These are phyloP conservation scores for Carduelis carduelis DNA, from an alignment of 2,797 vertebrate species.

Conservation along the genomic window DNA sequence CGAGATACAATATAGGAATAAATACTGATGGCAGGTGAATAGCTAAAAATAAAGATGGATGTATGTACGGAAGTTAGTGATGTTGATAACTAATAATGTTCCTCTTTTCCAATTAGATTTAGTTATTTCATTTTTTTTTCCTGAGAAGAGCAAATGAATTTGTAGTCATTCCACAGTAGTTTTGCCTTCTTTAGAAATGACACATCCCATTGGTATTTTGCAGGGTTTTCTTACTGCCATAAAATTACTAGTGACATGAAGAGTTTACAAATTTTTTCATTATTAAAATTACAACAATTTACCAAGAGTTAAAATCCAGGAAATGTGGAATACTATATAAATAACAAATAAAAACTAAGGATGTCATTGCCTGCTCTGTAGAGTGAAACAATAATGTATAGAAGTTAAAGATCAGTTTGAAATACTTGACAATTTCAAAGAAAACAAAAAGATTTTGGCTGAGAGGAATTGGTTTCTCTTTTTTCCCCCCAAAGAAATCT, in stretches of 20 bases:
- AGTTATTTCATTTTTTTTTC: background rate
- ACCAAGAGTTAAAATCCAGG: background rate
- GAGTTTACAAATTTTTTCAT: background rate
- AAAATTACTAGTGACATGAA: background rate
- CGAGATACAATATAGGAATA: background rate
- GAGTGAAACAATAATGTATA: fast-evolving
- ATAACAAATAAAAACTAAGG: background rate
- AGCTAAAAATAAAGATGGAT: background rate
- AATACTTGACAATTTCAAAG: background rate
- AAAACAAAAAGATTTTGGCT: background rate
- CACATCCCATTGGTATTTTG: fast-evolving
- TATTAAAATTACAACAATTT: background rate
- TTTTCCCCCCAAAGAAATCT: fast-evolving
- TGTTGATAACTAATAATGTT: background rate
- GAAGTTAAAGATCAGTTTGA: background rate
- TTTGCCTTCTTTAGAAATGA: background rate
- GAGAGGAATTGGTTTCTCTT: fast-evolving
- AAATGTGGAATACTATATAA: background rate
- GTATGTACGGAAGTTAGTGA: background rate
- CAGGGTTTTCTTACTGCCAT: background rate
- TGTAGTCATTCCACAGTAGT: background rate
- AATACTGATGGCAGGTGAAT: background rate
- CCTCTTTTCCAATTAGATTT: background rate
- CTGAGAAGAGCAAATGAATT: background rate
- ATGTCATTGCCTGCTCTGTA: fast-evolving